Percentiles rank a stretch among this genome's conserved stretches.
These are phyloP conservation scores for Charadrius vociferus DNA, from an alignment of 2,113 vertebrate species.

Conservation along the genomic window DNA sequence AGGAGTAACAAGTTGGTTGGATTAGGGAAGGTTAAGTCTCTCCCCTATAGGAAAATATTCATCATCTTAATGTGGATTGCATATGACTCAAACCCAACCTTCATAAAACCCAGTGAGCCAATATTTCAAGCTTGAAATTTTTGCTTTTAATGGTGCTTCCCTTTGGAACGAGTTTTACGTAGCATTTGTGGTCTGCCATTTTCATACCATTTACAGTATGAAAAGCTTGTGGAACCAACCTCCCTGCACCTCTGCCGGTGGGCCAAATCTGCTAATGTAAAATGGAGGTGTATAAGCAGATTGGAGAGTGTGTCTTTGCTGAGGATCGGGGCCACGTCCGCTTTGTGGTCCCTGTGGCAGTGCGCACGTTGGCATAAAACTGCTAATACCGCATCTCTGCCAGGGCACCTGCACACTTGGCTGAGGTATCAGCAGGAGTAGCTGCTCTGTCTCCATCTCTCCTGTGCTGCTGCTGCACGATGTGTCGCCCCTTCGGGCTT, in stretches of 20 bases:
- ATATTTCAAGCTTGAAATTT: conserved; percentile 19
- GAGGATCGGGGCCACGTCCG: neutral
- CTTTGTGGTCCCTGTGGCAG: rapidly evolving
- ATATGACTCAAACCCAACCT: conserved; percentile 59
- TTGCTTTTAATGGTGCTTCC: neutral
- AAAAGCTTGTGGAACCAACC: neutral
- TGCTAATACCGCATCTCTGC: neutral
- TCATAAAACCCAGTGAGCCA: conserved; percentile 11
- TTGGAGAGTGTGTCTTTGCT: neutral
- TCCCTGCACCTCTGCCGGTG: neutral
- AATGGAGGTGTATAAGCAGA: neutral
- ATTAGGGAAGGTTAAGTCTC: conserved; percentile 52
- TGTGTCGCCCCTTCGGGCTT: neutral
- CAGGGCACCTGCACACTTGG: neutral
- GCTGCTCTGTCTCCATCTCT: neutral
- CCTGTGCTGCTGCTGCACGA: neutral
- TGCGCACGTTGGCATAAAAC: neutral
- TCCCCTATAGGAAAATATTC: conserved; percentile 63
- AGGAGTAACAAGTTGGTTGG: conserved; percentile 37
- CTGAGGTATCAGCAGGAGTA: neutral
- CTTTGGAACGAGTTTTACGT: neutral
- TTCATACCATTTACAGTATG: neutral
- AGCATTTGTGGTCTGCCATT: neutral
- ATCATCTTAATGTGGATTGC: conserved; percentile 40
- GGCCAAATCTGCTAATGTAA: neutral